A percentile compares a stretch with the other conserved stretches of the same genome.
phyloP scores from a whole-genome alignment of 1,140 invertebrate genomes.

The Macrotrachela quadricornifera region DNA sequence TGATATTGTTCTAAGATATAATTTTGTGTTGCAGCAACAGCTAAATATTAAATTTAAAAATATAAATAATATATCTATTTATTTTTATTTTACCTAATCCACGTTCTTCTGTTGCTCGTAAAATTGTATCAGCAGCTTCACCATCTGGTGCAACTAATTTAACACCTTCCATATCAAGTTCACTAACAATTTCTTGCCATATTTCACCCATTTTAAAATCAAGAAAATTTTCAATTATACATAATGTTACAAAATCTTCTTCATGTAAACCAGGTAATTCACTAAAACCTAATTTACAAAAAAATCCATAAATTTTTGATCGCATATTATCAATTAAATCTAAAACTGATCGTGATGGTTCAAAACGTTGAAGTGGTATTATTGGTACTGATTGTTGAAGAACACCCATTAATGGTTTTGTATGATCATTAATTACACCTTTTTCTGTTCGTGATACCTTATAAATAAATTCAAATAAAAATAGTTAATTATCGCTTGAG shows the following conservation, averaged over 20 bases:
- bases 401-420: slow-evolving; percentile 20
- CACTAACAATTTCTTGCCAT: slow-evolving; percentile 25
- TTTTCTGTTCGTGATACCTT: not conserved
- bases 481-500: too few species aligned
- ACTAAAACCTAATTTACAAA: slow-evolving; percentile 28
- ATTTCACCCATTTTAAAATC: slow-evolving; percentile 31
- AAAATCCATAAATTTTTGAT: slow-evolving; percentile 28
- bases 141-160: slow-evolving; percentile 25
- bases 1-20: slow-evolving; percentile 23
- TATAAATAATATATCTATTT: too few species aligned
- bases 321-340: slow-evolving; percentile 30
- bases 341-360: slow-evolving; percentile 15
- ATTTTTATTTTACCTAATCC: slow-evolving; percentile 12
- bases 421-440: slow-evolving; percentile 12
- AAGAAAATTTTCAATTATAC: slow-evolving; percentile 29
- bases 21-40: slow-evolving; percentile 19
- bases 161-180: slow-evolving; percentile 21
- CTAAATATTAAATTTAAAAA: too few species aligned
- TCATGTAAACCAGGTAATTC: slow-evolving; percentile 26
- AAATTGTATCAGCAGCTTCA: slow-evolving; percentile 26
- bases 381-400: slow-evolving; percentile 15
- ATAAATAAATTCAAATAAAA: too few species aligned
- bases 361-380: slow-evolving; percentile 12
- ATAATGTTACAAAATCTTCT: slow-evolving; percentile 27
- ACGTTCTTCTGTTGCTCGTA: slow-evolving; percentile 20